Evolutionary conservation across 2,797 vertebrate species (phyloP).

Genomic region (Phalanger gymnotis): DNA sequence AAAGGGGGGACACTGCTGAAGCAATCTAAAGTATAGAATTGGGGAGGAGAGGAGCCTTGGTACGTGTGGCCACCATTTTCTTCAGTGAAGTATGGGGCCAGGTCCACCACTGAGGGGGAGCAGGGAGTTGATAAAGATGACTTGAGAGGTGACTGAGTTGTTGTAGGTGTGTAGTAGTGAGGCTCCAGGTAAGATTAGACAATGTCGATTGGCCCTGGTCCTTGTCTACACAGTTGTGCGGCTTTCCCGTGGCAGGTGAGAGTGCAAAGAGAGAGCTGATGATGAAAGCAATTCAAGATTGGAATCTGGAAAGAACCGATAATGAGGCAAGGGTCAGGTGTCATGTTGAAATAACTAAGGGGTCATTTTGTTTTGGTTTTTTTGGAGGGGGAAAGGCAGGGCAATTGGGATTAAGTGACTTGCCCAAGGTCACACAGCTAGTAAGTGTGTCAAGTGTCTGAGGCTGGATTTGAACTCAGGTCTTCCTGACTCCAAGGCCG

Average conservation of each 20-base stretch:
- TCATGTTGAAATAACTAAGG: background rate
- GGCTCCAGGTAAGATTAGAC: too few species aligned
- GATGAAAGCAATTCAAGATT: background rate
- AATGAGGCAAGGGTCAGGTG: background rate
- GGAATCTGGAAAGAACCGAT: background rate
- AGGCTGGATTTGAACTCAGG: too few species aligned
- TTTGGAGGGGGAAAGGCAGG: too few species aligned
- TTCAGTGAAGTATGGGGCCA: background rate
- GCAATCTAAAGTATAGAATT: too few species aligned
- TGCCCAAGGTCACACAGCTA: too few species aligned
- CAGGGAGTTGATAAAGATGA: background rate
- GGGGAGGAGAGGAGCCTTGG: too few species aligned
- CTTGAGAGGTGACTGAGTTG: background rate
- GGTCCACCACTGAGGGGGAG: background rate
- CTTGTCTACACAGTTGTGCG: too few species aligned
- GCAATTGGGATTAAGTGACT: too few species aligned
- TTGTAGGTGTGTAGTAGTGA: background rate
- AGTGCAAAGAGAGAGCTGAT: background rate
- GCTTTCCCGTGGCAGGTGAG: background rate
- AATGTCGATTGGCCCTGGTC: too few species aligned
- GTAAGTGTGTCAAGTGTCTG: too few species aligned
- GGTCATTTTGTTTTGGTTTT: too few species aligned
- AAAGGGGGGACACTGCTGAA: background rate
- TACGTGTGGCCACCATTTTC: background rate
- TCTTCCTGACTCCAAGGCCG: too few species aligned